A percentile compares a stretch with the other conserved stretches of the same genome.
Evolutionary conservation across 2,888 invertebrate species (phyloP).

Genomic region (Gymnoscelis rufifasciata): DNA sequence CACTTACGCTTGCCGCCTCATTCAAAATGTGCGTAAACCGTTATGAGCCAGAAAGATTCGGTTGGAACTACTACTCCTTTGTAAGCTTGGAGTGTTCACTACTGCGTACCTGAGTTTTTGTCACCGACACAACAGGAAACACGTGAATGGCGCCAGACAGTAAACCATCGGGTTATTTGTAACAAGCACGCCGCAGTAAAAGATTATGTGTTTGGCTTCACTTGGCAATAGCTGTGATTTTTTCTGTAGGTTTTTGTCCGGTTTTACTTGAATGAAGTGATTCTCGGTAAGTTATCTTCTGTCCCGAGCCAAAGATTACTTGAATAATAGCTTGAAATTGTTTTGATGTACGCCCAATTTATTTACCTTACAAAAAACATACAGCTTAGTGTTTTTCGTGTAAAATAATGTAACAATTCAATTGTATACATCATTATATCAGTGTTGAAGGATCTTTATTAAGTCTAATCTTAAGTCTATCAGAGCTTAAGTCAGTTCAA

Average conservation of each 20-base stretch:
- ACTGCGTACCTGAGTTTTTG: slow-evolving; percentile 48
- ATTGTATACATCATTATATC: no score
- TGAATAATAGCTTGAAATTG: no score
- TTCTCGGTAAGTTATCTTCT: neutral
- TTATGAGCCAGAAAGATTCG: slow-evolving; percentile 41
- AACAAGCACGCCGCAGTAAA: slow-evolving; percentile 31
- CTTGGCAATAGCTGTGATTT: slow-evolving; percentile 15
- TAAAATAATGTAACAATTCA: no score
- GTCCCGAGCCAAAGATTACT: no score
- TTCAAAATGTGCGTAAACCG: slow-evolving; percentile 27
- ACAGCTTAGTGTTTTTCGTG: no score
- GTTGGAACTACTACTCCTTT: slow-evolving; percentile 32
- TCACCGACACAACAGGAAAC: slow-evolving; percentile 43
- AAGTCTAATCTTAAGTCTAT: no score
- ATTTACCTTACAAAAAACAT: no score
- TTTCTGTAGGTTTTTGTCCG: slow-evolving; percentile 4
- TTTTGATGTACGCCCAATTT: no score
- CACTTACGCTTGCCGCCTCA: slow-evolving; percentile 22
- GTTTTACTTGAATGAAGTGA: slow-evolving; percentile 1
- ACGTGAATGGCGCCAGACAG: slow-evolving; percentile 40
- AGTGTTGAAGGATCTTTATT: no score
- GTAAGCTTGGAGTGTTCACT: slow-evolving; percentile 37
- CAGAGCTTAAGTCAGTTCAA: no score
- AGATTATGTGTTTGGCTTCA: slow-evolving; percentile 24
- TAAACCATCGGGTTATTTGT: slow-evolving; percentile 34